Percentiles rank a stretch among this genome's conserved stretches.
phyloP scores from a whole-genome alignment of 2,113 vertebrate genomes.

The Cavia porcellus region DNA sequence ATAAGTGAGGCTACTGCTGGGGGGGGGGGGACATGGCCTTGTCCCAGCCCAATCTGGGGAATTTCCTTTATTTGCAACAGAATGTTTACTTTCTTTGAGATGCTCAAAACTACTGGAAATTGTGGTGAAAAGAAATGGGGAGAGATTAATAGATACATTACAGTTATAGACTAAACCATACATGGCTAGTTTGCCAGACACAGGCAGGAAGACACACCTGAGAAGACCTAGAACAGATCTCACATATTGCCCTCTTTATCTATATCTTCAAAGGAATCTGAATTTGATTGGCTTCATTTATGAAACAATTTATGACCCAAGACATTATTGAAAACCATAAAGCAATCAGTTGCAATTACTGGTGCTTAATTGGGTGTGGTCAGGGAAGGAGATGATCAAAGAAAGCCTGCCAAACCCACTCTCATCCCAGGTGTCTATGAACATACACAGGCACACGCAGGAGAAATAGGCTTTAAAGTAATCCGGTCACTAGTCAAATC shows the following conservation, averaged over 20 bases:
- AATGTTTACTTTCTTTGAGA: neutral
- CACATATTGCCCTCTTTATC: neutral
- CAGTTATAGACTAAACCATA: neutral
- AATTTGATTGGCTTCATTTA: constrained; percentile 39
- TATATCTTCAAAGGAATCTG: neutral
- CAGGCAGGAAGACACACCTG: neutral
- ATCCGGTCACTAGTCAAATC: neutral
- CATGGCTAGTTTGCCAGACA: neutral
- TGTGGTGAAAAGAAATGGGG: neutral
- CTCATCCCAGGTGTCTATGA: neutral
- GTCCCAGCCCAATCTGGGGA: neutral
- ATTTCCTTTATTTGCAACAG: neutral
- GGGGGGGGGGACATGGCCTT: neutral
- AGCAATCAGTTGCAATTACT: constrained; percentile 31
- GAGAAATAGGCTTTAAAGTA: neutral
- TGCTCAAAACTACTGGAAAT: neutral
- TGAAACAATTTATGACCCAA: neutral
- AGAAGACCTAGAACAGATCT: neutral
- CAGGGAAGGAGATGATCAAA: constrained; percentile 21
- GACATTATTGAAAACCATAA: constrained; percentile 24
- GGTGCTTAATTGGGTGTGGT: neutral
- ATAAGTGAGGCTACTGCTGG: neutral
- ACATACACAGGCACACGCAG: neutral
- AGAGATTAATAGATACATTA: neutral
- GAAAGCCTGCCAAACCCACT: neutral